Base-by-base conservation (phyloP, 2,797 vertebrate species). In the Octomys mimax region DNA sequence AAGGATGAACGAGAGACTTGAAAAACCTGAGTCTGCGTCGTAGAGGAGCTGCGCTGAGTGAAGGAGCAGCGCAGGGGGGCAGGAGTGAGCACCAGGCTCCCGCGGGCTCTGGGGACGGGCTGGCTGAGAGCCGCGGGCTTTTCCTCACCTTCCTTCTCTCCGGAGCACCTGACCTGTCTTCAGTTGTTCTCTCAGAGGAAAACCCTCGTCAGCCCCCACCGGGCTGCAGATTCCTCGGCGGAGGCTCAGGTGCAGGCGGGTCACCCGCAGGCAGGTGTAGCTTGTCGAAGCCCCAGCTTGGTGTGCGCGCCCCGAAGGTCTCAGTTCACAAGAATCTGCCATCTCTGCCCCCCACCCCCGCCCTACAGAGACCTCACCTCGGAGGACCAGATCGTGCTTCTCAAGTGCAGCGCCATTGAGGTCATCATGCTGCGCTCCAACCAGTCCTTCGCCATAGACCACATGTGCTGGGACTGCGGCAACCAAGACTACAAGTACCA, bases 371-470 rank as follows among this genome's bases (percentile, higher is more conserved):
- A 99, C 0, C 99, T 99, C 98, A 99, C 99, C 0, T 99, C 99
- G 0, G 99, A 99, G 70, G 99, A 99, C 98, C 99, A 99, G 99
- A 99, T 99, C 0, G 99, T 99, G 66, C 98, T 99, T 97, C 97
- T 99, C 77, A 99, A 99, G 98, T 99, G 99, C 57, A 99, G 99
- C 2, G 99, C 99, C 98, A 99, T 99, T 0, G 99, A 99, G 98
- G 99, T 99, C 96, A 99, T 99, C 98, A 99, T 99, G 99, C 98
- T 99, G 92, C 99, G 99, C 54, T 99, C 99, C 13, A 99, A 99
- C 97, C 99, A 99, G 98, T 99, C 99, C 0, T 99, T 99, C 98
- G 99, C 97, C 87, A 97, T 99, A 88, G 99, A 99, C 24, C 99
- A 99, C 97, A 99, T 99, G 99, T 99, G 99, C 81, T 99, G 99